Conservation (phyloP, 2,888 invertebrate species). For the Trissoscelio sp. region DNA sequence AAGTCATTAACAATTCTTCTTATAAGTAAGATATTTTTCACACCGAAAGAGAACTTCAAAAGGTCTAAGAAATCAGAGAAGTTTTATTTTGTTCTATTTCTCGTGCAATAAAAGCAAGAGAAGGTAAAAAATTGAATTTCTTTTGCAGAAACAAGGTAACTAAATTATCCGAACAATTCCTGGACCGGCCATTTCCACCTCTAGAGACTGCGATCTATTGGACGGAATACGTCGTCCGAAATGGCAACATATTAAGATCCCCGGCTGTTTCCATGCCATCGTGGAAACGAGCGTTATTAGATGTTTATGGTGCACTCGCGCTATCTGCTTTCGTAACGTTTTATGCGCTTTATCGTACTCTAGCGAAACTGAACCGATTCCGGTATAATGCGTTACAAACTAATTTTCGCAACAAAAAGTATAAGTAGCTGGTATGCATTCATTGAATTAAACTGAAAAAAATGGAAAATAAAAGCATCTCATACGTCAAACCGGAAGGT, state of each 20-base stretch:
- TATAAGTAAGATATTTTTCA: constrained; percentile 15
- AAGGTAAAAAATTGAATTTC: no score
- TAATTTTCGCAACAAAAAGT: constrained; percentile 21
- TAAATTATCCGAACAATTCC: background rate
- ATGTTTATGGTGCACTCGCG: constrained; percentile 72
- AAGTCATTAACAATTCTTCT: constrained; percentile 16
- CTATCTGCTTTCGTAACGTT: constrained; percentile 13
- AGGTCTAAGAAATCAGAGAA: no score
- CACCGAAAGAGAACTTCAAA: no score
- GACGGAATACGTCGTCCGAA: constrained; percentile 68
- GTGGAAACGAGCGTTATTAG: constrained; percentile 76
- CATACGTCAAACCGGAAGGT: background rate
- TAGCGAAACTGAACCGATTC: constrained; percentile 13
- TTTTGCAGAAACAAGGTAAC: background rate
- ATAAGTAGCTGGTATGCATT: background rate
- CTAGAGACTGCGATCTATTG: constrained; percentile 74
- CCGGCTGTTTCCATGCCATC: constrained; percentile 74
- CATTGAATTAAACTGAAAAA: background rate
- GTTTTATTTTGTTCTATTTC: no score
- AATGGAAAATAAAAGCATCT: background rate
- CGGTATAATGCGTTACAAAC: background rate
- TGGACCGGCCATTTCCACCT: constrained; percentile 64
- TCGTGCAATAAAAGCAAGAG: background rate
- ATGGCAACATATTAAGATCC: constrained; percentile 71
- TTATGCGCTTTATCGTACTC: constrained; percentile 11